These are phyloP conservation scores for Scyliorhinus canicula DNA, from an alignment of 2,797 vertebrate genomes.

Conservation along the genomic window DNA sequence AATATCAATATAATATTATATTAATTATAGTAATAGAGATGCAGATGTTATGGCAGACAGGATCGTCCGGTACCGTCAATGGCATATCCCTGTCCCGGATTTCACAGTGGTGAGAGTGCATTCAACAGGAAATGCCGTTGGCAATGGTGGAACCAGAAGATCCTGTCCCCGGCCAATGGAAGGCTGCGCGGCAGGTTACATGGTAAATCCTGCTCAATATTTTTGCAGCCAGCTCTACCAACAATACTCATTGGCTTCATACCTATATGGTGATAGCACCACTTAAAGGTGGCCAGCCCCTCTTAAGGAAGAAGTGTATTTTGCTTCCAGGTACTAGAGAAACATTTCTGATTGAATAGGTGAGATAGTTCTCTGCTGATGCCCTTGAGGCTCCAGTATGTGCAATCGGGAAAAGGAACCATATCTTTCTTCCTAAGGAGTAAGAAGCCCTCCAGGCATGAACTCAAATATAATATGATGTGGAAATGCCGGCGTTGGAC, in stretches of 20 bases:
- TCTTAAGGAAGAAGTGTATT: background rate
- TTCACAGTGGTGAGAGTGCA: too few species aligned
- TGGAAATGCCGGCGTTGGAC: too few species aligned
- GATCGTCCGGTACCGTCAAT: too few species aligned
- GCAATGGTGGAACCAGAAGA: too few species aligned
- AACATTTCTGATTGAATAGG: background rate
- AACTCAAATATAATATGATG: background rate
- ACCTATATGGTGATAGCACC: background rate
- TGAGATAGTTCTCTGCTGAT: background rate
- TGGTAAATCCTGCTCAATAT: too few species aligned
- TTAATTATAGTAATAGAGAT: too few species aligned
- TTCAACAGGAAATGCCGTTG: too few species aligned
- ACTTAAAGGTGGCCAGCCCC: background rate
- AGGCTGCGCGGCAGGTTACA: too few species aligned
- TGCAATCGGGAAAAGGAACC: background rate
- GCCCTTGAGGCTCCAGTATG: background rate
- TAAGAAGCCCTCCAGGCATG: background rate
- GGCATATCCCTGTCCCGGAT: too few species aligned
- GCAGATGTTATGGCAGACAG: too few species aligned
- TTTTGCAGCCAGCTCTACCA: background rate
- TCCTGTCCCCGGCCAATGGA: too few species aligned
- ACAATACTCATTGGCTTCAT: background rate
- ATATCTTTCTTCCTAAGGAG: background rate
- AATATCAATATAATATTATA: too few species aligned
- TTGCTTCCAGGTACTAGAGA: background rate